Evolutionary conservation across 2,888 invertebrate genomes (phyloP).

Genomic region (Anthoptus insignis): DNA sequence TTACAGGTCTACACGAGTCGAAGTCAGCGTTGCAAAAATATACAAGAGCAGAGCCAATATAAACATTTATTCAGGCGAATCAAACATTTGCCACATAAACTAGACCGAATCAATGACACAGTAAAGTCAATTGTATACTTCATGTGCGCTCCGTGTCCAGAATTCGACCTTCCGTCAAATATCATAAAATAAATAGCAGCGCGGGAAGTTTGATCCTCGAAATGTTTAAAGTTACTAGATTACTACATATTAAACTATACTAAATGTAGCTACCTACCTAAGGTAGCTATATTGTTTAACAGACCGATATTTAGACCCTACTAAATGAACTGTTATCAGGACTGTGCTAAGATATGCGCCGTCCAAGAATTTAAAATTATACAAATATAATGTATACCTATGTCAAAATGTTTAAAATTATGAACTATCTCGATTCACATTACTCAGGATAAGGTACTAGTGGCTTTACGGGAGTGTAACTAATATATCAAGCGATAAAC

Average conservation of each 20-base stretch:
- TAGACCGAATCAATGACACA: constrained; percentile 22
- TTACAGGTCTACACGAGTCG: not conserved
- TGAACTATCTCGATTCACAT: too few relatives aligned
- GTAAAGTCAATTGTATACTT: not conserved
- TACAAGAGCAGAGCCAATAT: constrained; percentile 14
- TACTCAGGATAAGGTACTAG: not conserved
- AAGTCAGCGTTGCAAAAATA: constrained; percentile 4
- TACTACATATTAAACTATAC: not conserved
- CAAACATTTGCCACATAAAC: constrained; percentile 24
- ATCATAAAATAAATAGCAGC: not conserved
- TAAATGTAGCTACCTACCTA: too few relatives aligned
- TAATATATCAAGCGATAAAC: not conserved
- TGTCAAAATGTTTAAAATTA: too few relatives aligned
- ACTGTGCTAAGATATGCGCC: too few relatives aligned
- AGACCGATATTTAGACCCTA: too few relatives aligned
- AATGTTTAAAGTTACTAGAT: not conserved
- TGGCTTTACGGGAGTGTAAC: not conserved
- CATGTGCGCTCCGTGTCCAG: not conserved
- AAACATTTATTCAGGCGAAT: constrained; percentile 30
- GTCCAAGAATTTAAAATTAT: too few relatives aligned
- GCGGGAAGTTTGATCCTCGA: not conserved
- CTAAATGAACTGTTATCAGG: too few relatives aligned
- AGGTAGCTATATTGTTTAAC: too few relatives aligned
- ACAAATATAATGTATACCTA: too few relatives aligned
- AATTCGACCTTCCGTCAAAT: not conserved